Base-by-base conservation (phyloP, 2,113 vertebrate genomes). In the Oxyruncus cristatus region DNA sequence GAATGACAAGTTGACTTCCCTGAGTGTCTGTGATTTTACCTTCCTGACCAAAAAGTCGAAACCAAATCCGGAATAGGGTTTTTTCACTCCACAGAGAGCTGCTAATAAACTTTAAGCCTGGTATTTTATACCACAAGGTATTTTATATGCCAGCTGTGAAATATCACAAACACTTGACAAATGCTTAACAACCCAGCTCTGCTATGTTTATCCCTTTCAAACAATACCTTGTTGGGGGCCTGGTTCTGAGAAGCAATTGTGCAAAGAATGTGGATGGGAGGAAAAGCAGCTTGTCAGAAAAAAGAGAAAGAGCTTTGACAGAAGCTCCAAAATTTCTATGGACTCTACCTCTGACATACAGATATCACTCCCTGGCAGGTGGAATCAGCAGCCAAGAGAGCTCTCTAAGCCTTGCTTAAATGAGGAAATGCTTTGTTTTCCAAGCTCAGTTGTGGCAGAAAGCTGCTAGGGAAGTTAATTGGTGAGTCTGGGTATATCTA, bases 141-240 rank as follows among this genome's bases (percentile, higher is more conserved):
- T 97, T 96, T 97, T 88, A 80, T 86, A 85, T 88, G 72, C 91
- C 96, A 97, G 95, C 93, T 97, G 93, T 93, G 76, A 96, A 97
- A 94, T 97, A 93, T 95, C 95, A 95, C 95, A 95, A 95, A 93
- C 85, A 95, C 97, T 94, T 97, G 92, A 94, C 93, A 96, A 95
- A 95, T 92, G 80, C 95, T 95, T 95, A 92, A 94, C 76, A 94
- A 72, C 91, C 87, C 88, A 93, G 88, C 53, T 55, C 71, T 82
- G 55, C 75, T 95, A 53, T 97, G 89, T 96, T 96, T 97, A 97
- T 95, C 65, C 92, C 82, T 95, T 92, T 90, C 82, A 93, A 95
- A 93, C 89, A 97, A 80, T 96, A 91, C 89, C 91, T 93, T 95
- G 85, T 77, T 93, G 90, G 73, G 41, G 88, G 75, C 72, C 92